These are phyloP conservation scores for Orgyia antiqua DNA, from an alignment of 2,888 invertebrate species.

Conservation along the genomic window DNA sequence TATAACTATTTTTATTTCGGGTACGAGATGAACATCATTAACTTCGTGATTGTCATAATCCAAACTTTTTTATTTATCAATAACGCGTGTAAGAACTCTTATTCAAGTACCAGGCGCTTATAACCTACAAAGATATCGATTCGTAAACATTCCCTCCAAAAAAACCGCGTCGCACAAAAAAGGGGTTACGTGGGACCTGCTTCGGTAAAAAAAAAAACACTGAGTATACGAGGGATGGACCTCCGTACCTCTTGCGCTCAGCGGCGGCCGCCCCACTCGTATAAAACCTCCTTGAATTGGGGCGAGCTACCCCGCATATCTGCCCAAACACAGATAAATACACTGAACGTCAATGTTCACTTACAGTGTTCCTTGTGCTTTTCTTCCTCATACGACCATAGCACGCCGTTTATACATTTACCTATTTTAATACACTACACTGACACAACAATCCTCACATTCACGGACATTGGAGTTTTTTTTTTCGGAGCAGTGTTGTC, in stretches of 20 bases:
- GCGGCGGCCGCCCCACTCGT: constrained; percentile 63
- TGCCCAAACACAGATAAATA: constrained; percentile 58
- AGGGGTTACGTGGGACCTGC: constrained; percentile 68
- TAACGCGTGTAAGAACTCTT: constrained; percentile 28
- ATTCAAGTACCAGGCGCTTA: constrained; percentile 43
- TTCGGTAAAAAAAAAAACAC: constrained; percentile 55
- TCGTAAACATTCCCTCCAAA: constrained; percentile 69
- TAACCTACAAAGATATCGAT: constrained; percentile 62
- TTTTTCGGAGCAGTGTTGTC: constrained; percentile 68
- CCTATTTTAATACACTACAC: constrained; percentile 75
- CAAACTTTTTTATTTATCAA: too few species aligned
- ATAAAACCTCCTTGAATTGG: constrained; percentile 54
- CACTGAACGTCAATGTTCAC: constrained; percentile 59
- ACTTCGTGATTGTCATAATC: too few species aligned
- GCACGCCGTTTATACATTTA: constrained; percentile 74
- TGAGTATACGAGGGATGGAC: constrained; percentile 70
- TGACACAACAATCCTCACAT: constrained; percentile 64
- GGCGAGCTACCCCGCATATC: constrained; percentile 63
- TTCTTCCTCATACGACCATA: constrained; percentile 80
- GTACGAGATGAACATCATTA: too few species aligned
- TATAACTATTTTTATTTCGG: too few species aligned
- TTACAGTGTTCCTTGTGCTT: constrained; percentile 75
- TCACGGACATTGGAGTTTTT: constrained; percentile 67
- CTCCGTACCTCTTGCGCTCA: constrained; percentile 73
- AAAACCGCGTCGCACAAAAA: constrained; percentile 58